Evolutionary conservation across 1,140 invertebrate species (phyloP).

Genomic region (Bombus sylvicola): DNA sequence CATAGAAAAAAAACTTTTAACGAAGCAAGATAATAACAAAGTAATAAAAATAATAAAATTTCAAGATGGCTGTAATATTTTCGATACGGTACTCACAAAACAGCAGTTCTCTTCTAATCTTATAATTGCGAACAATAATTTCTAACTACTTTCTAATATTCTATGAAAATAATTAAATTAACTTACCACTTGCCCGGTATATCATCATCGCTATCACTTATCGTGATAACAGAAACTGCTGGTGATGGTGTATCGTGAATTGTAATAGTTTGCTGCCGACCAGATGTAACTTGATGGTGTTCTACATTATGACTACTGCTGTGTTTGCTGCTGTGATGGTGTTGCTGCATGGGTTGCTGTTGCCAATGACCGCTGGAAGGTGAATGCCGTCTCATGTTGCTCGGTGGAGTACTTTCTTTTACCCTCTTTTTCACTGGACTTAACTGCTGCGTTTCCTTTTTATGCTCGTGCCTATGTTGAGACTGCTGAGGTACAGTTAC

Average conservation of each 20-base stretch:
- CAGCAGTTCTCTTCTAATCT: not conserved
- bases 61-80: not conserved
- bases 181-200: conserved; percentile 82
- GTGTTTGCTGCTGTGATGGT: conserved; percentile 79
- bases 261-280: conserved; percentile 90
- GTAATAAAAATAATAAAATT: not conserved
- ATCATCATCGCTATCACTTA: conserved; percentile 98
- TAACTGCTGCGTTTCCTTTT: conserved; percentile 95
- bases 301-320: conserved; percentile 74
- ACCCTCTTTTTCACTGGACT: conserved; percentile 99
- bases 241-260: conserved; percentile 96
- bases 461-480: conserved; percentile 84
- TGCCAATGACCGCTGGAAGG: conserved; percentile 79
- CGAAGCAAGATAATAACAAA: conserved; percentile 13
- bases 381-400: conserved; percentile 80
- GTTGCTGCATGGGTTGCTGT: conserved; percentile 74
- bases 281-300: conserved; percentile 82
- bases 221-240: conserved; percentile 97
- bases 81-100: not conserved
- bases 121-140: not conserved
- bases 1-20: not conserved
- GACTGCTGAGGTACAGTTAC: conserved; percentile 81
- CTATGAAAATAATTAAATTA: not conserved
- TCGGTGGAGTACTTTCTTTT: conserved; percentile 96
- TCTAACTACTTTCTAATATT: conserved; percentile 25